phyloP scores from a whole-genome alignment of 2,888 invertebrate genomes.

The Folsomia candida region DNA sequence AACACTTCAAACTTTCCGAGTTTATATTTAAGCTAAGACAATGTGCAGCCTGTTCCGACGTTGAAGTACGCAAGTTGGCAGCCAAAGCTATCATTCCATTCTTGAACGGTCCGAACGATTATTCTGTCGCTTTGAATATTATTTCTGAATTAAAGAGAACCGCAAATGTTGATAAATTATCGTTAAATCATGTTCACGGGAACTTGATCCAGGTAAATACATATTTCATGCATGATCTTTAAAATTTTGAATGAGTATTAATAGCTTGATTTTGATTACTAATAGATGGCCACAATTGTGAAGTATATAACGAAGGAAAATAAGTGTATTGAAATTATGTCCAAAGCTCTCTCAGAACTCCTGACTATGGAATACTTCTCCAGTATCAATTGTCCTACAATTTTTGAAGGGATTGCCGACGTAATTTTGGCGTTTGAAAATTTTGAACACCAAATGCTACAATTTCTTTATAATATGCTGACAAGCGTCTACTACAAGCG shows the following conservation, averaged over 20 bases:
- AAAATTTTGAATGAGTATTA: too few relatives aligned
- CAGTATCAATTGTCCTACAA: constrained; percentile 18
- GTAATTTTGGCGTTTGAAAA: constrained; percentile 11
- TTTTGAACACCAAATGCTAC: neutral
- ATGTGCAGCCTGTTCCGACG: constrained; percentile 66
- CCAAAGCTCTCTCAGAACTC: neutral
- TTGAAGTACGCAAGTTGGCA: constrained; percentile 66
- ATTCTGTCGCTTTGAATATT: constrained; percentile 21
- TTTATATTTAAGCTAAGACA: constrained; percentile 65
- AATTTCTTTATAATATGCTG: neutral
- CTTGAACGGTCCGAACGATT: constrained; percentile 34
- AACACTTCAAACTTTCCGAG: constrained; percentile 51
- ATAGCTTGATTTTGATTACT: neutral
- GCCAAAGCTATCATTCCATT: constrained; percentile 49
- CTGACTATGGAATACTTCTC: constrained; percentile 5
- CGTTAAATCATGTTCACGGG: constrained; percentile 43
- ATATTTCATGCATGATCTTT: neutral
- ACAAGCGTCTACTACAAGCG: neutral
- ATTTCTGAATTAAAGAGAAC: constrained; percentile 7
- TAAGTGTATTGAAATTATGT: neutral
- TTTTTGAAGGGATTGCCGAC: constrained; percentile 28
- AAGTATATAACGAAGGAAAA: neutral
- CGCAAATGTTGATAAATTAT: neutral
- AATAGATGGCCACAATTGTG: neutral
- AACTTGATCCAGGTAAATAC: constrained; percentile 35